Evolutionary conservation across 1,140 invertebrate species (phyloP), one percentile per base, ranked within the genome.

Genomic region (Pteromalus puparum): DNA sequence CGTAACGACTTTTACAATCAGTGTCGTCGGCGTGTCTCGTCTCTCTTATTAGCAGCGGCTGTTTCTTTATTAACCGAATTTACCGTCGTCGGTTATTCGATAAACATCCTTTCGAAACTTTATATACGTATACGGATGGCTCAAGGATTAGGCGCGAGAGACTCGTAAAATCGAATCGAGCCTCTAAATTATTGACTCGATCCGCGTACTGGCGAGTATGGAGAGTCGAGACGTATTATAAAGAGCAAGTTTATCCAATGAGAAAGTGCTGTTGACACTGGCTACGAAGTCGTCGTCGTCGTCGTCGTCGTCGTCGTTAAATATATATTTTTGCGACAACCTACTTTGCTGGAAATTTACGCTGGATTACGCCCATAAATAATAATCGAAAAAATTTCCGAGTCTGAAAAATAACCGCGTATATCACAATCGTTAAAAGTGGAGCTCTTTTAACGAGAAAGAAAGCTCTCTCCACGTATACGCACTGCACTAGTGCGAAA

Each of bases 1-100:
- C 72, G n/a, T 82, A 76, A 82, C 73, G 81, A 82, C 53, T 82
- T 82, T 82, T 82, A 82, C 65, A 82, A 82, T 82, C 72, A 82
- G 53, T 75, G 72, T 75, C 53, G 24, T n/a, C 48, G 1, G 12
- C 28, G 26, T 26, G 0, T 53, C 48, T 53, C 48, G 48, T 18
- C 48, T 53, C 53, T 61, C 53, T 61, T 61, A n/a, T 61, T n/a
- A 61, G 18, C 53, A 18, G 2, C 46, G 46, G 46, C 46, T 78
- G 76, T 65, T 65, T 18, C 61, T 38, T 78, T 78, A 61, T 53
- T 38, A 21, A 77, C 9, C 3, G 53, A 61, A 61, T n/a, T 48
- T 18, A 48, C 46, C 46, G 13, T 18, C 46, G 46, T 42, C 46
- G 46, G 15, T 61, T 61, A 61, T 61, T 61, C 53, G 18, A 61